Conservation (phyloP, 2,113 vertebrate species). For the Megaleporinus macrocephalus region DNA sequence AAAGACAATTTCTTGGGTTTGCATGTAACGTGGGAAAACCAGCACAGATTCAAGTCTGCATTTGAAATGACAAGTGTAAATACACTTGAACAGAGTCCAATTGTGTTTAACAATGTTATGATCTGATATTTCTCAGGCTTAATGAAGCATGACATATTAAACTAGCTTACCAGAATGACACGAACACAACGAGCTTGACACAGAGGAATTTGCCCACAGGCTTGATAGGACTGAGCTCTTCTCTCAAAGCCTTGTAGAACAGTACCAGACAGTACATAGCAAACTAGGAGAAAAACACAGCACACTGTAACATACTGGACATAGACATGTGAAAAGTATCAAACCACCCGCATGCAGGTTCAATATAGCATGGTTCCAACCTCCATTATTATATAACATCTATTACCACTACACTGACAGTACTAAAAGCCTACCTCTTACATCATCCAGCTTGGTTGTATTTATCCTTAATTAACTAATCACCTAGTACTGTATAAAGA, state of each 20-base stretch:
- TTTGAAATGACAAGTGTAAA: too few relatives aligned
- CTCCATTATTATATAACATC: not conserved
- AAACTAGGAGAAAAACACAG: slow-evolving; percentile 78
- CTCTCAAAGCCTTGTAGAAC: slow-evolving; percentile 92
- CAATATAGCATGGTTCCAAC: not conserved
- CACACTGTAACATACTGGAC: not conserved
- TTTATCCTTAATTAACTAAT: too few relatives aligned
- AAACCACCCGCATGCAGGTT: not conserved
- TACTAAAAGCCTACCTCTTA: too few relatives aligned
- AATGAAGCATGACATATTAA: not conserved
- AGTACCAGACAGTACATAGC: slow-evolving; percentile 98
- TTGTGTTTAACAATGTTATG: too few relatives aligned
- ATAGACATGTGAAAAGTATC: not conserved
- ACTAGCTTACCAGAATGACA: slow-evolving; percentile 93
- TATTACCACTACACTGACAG: too few relatives aligned
- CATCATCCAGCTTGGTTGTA: too few relatives aligned
- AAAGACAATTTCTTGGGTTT: too few relatives aligned
- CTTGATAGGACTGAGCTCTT: slow-evolving; percentile 92
- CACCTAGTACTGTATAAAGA: too few relatives aligned
- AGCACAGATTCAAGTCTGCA: too few relatives aligned
- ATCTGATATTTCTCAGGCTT: too few relatives aligned
- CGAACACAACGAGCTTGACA: slow-evolving; percentile 98
- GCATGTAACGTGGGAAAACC: too few relatives aligned
- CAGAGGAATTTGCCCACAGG: slow-evolving; percentile 98
- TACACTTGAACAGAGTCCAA: too few relatives aligned